Evolutionary conservation across 2,888 invertebrate genomes (phyloP).

Genomic region (Hofmannophila pseudospretella): DNA sequence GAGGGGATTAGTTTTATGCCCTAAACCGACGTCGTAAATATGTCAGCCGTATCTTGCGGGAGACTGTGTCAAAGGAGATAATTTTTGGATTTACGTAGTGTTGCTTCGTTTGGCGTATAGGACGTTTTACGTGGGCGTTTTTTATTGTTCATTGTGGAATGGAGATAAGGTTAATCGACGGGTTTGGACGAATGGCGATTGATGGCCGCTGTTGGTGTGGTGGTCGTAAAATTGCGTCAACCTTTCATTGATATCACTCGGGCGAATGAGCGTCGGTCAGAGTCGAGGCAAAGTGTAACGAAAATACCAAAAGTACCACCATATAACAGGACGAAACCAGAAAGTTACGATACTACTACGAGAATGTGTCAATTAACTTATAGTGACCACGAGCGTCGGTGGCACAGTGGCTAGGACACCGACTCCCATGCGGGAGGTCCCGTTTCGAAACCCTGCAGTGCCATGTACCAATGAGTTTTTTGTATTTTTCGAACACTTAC

Average conservation of each 20-base stretch:
- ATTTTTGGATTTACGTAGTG: constrained; percentile 69
- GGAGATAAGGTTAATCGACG: constrained; percentile 4
- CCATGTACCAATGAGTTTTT: too few relatives aligned
- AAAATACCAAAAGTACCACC: too few relatives aligned
- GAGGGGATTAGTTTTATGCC: constrained; percentile 71
- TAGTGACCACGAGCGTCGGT: too few relatives aligned
- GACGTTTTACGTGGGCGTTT: constrained; percentile 8
- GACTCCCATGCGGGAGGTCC: too few relatives aligned
- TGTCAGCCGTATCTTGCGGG: constrained; percentile 69
- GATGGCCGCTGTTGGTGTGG: neutral
- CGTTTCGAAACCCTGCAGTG: too few relatives aligned
- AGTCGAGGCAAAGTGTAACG: too few relatives aligned
- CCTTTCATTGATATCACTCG: neutral
- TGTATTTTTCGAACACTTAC: too few relatives aligned
- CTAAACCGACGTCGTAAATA: constrained; percentile 73
- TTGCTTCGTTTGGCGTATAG: constrained; percentile 3
- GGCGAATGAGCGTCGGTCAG: too few relatives aligned
- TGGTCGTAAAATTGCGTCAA: neutral
- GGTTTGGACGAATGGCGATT: neutral
- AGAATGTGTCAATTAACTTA: too few relatives aligned
- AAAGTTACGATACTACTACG: too few relatives aligned
- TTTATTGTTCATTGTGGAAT: constrained; percentile 10
- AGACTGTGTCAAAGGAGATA: constrained; percentile 56
- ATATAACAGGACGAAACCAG: too few relatives aligned
- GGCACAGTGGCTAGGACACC: too few relatives aligned